Evolutionary conservation across 2,888 invertebrate species (phyloP), one percentile per base, ranked within the genome.

Genomic region (Carpatolechia fugitivella): DNA sequence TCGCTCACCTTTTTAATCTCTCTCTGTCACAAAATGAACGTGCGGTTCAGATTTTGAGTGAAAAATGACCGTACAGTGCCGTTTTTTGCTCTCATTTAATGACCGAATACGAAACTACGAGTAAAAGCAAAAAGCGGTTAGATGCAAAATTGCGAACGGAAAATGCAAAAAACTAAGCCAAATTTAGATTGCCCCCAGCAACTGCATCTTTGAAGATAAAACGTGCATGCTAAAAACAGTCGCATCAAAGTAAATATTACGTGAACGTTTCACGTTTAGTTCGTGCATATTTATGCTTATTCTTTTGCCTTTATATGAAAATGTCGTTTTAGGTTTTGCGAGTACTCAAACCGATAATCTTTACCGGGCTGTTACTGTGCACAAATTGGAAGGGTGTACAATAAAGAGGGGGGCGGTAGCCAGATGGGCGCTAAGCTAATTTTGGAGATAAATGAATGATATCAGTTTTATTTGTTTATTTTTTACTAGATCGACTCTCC

Each of bases 21-120:
- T 18, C 40, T 18, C 40, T 41, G 40, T 41, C 40, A 41, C 40
- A 20, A 41, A 41, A 18, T 18, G 40, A 41, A 41, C 40, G 40
- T 41, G 40, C 20, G 40, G 40, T 41, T 10, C 40, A 18, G 40
- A 18, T 41, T 41, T 18, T 41, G 40, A 41, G 40, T 41, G 40
- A 41, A 20, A 41, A 41, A 41, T 41, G 40, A 18, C 18, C 40
- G 40, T 18, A 6, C 10, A 11, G 40, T 4, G 18, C 8, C 40
- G 18, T 41, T 41, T 41, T 41, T 8, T 20, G 40, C 40, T 11
- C 40, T 41, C 40, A 41, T 18, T 41, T 16, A 41, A 16, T 41
- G 40, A 40, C 14, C 16, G 40, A 40, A 40, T 16, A 40, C 18
- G 16, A 14, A 40, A 40, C 40, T 40, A n/a, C n/a, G n/a, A n/a